Evolutionary conservation across 2,797 vertebrate genomes (phyloP).

Genomic region (Pelodytes ibericus): DNA sequence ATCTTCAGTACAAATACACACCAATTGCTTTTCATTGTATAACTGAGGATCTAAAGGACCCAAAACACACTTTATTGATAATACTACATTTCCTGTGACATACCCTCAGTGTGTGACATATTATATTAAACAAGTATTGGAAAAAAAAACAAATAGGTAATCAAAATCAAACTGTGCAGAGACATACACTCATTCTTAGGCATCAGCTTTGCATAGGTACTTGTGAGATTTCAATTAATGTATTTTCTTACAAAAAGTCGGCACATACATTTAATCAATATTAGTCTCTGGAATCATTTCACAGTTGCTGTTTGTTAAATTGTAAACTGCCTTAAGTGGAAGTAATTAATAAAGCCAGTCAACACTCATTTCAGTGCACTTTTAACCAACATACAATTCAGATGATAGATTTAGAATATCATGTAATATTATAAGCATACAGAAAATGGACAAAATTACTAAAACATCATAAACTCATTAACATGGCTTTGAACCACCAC

Average conservation of each 20-base stretch:
- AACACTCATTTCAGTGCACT: conserved; percentile 7
- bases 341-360: conserved; percentile 21
- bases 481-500: no score
- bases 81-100: no score
- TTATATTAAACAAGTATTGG: no score
- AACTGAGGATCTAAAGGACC: no score
- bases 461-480: no score
- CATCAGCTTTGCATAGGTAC: not conserved
- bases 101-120: no score
- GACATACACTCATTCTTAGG: not conserved
- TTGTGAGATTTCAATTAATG: conserved; percentile 6
- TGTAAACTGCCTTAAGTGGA: not conserved
- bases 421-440: conserved; percentile 8
- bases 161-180: not conserved
- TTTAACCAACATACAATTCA: conserved; percentile 7
- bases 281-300: conserved; percentile 30
- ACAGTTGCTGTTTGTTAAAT: conserved; percentile 29
- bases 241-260: conserved; percentile 20
- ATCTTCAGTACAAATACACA: no score
- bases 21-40: no score
- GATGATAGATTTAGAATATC: not conserved
- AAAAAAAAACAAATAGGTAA: no score
- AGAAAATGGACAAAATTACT: no score
- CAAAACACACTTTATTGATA: no score
- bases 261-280: conserved; percentile 36